Base-by-base conservation (phyloP, 2,797 vertebrate species). In the Sebastes steindachneri region DNA sequence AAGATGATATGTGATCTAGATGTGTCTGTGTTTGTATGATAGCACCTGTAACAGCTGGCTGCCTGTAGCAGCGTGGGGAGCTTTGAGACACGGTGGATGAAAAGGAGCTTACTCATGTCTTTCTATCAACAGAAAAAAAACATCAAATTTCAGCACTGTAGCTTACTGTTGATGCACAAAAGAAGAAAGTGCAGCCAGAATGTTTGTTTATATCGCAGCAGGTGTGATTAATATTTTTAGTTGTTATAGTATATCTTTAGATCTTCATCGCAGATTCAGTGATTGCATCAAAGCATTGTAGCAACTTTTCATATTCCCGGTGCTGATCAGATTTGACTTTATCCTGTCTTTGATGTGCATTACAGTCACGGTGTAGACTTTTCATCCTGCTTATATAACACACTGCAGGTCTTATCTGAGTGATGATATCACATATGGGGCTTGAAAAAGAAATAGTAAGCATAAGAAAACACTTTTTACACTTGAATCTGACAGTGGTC, bases 301-400 rank as follows among this genome's bases (percentile, higher is more conserved):
- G 21, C 19, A 37, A n/a, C 28, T 54, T 66, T 11, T 58, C 9
- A 68, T n/a, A 26, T 57, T 53, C 9, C 53, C 57, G 51, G 37
- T 15, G 17, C 28, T 33, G 53, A 57, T 86, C 28, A 35, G 8
- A 63, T 2, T 19, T 63, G n/a, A 72, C 14, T 54, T 33, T 11
- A 23, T 73, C 10, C 19, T 67, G 11, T 75, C 58, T 84, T 79
- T 88, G 74, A 79, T 35, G 14, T 33, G 19, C 2, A 4, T 37
- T 64, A 73, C 9, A 69, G 37, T 45, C 10, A 23, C 17, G 28
- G 31, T 57, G 11, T 19, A 5, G 23, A 67, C 63, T 12, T 62
- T 60, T 73, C 23, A 29, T 65, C 25, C 5, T 55, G 15, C 9
- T 79, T 29, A 68, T 60, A 11, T 62, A 78, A 80, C 19, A 5